These are phyloP conservation scores for Calliopum simillimum DNA, from an alignment of 2,888 invertebrate species.

Conservation along the genomic window DNA sequence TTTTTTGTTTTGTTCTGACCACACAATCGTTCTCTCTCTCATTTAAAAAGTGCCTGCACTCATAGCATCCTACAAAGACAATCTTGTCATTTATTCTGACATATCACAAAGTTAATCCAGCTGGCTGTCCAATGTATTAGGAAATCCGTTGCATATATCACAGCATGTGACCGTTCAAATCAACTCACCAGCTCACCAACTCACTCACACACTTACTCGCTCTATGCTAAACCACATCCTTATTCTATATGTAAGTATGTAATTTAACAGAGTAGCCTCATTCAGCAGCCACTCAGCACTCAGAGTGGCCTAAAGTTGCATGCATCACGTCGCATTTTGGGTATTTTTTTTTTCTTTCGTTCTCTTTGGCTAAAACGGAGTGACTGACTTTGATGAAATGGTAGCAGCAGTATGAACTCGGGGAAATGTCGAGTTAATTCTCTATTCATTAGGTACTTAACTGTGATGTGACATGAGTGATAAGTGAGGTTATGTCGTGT, in stretches of 20 bases:
- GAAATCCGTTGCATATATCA: slow-evolving; percentile 37
- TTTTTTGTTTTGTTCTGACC: too few relatives aligned
- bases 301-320: slow-evolving; percentile 7
- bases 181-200: slow-evolving; percentile 9
- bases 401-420: slow-evolving; percentile 23
- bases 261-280: slow-evolving; percentile 2
- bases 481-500: slow-evolving; percentile 32
- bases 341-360: not conserved
- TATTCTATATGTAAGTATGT: too few relatives aligned
- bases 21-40: too few relatives aligned
- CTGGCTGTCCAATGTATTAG: slow-evolving; percentile 36
- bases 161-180: not conserved
- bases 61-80: too few relatives aligned
- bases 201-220: not conserved
- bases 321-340: slow-evolving; percentile 43
- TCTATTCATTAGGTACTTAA: slow-evolving; percentile 62
- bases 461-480: slow-evolving; percentile 56
- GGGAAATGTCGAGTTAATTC: slow-evolving; percentile 53
- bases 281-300: not conserved
- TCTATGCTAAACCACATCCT: slow-evolving; percentile 14
- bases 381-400: slow-evolving; percentile 53
- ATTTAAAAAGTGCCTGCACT: too few relatives aligned
- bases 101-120: slow-evolving; percentile 39
- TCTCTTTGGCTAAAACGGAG: too few relatives aligned
- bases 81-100: slow-evolving; percentile 30